phyloP scores from a whole-genome alignment of 2,888 invertebrate species.

The Daptonema setosum region DNA sequence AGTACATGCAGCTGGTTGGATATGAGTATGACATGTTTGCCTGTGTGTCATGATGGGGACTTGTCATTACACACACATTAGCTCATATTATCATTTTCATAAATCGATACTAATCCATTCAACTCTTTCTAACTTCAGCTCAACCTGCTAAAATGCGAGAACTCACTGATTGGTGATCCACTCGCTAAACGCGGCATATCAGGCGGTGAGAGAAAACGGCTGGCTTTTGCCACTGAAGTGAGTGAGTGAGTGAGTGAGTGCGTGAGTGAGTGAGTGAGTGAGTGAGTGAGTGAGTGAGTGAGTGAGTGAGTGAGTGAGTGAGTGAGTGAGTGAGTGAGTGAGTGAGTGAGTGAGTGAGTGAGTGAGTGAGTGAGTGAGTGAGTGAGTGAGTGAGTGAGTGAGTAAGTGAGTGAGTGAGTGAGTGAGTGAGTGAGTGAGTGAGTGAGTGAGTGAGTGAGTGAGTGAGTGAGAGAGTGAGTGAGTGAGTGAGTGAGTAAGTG shows the following conservation, averaged over 20 bases:
- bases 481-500: background rate
- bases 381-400: background rate
- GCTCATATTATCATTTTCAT: too few species aligned
- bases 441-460: background rate
- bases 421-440: background rate
- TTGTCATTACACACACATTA: too few species aligned
- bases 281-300: background rate
- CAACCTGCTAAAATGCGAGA: conserved; percentile 45
- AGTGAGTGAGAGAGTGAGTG: background rate
- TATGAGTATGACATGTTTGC: too few species aligned
- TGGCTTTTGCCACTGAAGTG: conserved; percentile 79
- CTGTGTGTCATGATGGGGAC: too few species aligned
- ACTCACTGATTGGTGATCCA: conserved; percentile 54
- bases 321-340: background rate
- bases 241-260: conserved; percentile 7
- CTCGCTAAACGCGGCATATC: conserved; percentile 55
- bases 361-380: background rate
- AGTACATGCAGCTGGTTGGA: too few species aligned
- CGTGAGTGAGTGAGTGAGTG: background rate
- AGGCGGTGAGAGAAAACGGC: conserved; percentile 72
- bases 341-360: background rate
- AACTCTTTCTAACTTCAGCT: conserved; percentile 39
- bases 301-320: background rate
- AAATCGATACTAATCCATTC: too few species aligned
- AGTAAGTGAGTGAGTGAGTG: background rate